Conservation (phyloP, 2,113 vertebrate genomes). For the Nyctibius bracteatus region DNA sequence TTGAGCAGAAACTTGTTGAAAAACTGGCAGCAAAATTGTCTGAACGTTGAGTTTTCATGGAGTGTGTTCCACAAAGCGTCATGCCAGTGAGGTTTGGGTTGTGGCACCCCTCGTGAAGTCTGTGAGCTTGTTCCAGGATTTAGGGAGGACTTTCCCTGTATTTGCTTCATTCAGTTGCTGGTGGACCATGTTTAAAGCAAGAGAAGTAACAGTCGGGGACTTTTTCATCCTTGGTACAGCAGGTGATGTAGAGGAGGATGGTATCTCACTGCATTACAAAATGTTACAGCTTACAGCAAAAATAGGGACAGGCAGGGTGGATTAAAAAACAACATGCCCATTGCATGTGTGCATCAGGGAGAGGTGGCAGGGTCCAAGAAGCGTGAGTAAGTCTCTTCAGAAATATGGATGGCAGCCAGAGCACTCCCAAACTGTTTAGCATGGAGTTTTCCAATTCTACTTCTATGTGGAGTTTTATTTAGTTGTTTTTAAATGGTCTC, state of each 20-base stretch:
- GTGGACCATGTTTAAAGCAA: not conserved
- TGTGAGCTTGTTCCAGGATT: not conserved
- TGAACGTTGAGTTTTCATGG: not conserved
- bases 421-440: not conserved
- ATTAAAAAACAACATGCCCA: fast-evolving
- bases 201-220: not conserved
- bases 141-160: not conserved
- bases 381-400: not conserved
- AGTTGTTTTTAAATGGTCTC: not conserved
- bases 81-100: not conserved
- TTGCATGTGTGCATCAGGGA: not conserved
- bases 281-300: not conserved
- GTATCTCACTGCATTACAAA: not conserved
- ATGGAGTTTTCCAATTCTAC: not conserved
- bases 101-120: not conserved
- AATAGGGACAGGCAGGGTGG: not conserved
- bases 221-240: not conserved
- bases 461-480: not conserved
- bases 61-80: not conserved
- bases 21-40: not conserved
- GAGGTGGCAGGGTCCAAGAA: not conserved
- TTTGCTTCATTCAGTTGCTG: not conserved
- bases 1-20: not conserved
- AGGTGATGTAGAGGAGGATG: not conserved
- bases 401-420: not conserved